A percentile compares a stretch with the other conserved stretches of the same genome.
Evolutionary conservation across 2,888 invertebrate species (phyloP).

Genomic region (Tanypteryx hageni): DNA sequence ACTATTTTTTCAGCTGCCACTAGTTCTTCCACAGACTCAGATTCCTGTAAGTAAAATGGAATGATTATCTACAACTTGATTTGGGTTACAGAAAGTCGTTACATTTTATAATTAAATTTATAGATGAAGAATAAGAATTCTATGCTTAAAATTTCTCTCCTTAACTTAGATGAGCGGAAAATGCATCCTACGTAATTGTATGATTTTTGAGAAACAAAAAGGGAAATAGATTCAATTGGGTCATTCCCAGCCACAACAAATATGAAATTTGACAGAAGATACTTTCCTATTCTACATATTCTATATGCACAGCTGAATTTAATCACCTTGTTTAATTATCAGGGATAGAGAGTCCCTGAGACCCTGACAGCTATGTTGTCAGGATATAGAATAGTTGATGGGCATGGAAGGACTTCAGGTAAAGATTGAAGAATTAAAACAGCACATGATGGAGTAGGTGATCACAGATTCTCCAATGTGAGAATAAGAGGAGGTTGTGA

Average conservation of each 20-base stretch:
- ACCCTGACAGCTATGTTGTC: background rate
- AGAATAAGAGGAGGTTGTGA: too few relatives aligned
- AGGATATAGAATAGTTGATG: constrained; percentile 9
- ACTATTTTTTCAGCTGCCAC: constrained; percentile 72
- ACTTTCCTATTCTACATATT: background rate
- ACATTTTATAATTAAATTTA: too few relatives aligned
- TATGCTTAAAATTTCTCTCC: too few relatives aligned
- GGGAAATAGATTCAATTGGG: too few relatives aligned
- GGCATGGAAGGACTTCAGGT: background rate
- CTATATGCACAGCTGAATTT: background rate
- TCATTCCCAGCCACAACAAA: too few relatives aligned
- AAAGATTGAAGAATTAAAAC: background rate
- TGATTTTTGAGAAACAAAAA: too few relatives aligned
- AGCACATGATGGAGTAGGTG: too few relatives aligned
- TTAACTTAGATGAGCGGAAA: too few relatives aligned
- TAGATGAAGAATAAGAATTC: too few relatives aligned
- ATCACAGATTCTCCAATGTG: too few relatives aligned
- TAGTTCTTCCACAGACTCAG: constrained; percentile 76
- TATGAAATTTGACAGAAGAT: background rate
- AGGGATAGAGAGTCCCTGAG: constrained; percentile 1
- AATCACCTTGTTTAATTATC: constrained; percentile 15
- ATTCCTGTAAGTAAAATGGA: constrained; percentile 73
- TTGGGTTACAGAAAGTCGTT: too few relatives aligned
- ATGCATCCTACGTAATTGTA: too few relatives aligned
- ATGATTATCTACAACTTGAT: background rate